Base-by-base conservation (phyloP, 2,797 vertebrate genomes). In the Lutjanus argentimaculatus region DNA sequence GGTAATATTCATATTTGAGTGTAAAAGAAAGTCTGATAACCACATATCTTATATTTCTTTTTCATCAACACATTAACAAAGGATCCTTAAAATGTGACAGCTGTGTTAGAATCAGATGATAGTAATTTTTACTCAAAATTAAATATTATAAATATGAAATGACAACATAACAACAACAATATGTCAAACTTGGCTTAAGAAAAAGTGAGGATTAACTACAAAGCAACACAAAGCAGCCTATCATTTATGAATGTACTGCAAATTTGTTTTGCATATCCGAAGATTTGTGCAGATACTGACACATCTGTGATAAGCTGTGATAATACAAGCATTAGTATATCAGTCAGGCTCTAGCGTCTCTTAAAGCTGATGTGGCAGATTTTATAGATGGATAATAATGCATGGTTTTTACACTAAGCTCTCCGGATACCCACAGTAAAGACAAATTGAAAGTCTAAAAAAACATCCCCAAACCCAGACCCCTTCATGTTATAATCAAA, bases 341-440 rank as follows among this genome's bases (percentile, higher is more conserved):
- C 36, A 59, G 45, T 72, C 16, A 42, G 21, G 46, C 58, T 73
- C 42, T 15, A 49, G 16, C 51, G 56, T 81, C 36, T 75, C 43
- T 63, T 46, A 56, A 66, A 61, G 64, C 77, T 72, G 67, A 77
- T 67, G 51, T 13, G 49, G 45, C 56, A 61, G 63, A 61, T 75
- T 77, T 49, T 58, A 51, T 19, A 45, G 58, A 81, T 65, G 48
- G 48, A 61, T 65, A 64, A 19, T 69, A 57, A 83, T 63, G 8
- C 2, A 17, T 11, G 14, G n/a, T 36, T 72, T 77, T 61, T 45
- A 68, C 48, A 22, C 15, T 75, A 17, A 76, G 64, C 42, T 45
- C 45, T 25, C 10, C 43, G 68, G 11, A 77, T 19, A 42, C 15
- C 42, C 42, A 46, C 15, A 56, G 6, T 10, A 2, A 4, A 40